These are phyloP conservation scores for fruit fly (Drosophila melanogaster) DNA, from an alignment of 1,140 invertebrate species.

Conservation along the genomic window Release_6_plus_ISO1_MT NC_004354.4:9498001-9498500, in stretches of 20 bases:
- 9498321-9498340: not conserved
- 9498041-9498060: conserved; percentile 7
- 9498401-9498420: conserved; percentile 43
- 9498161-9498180: conserved; percentile 66
- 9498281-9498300: not conserved
- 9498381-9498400: conserved; percentile 51
- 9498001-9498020: conserved; percentile 13
- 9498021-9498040: conserved; percentile 10
- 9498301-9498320: not conserved
- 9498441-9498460: conserved; percentile 17
- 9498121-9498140: conserved; percentile 27
- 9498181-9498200: conserved; percentile 81
- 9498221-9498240: conserved; percentile 70
- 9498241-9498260: conserved; percentile 38
- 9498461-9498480: conserved; percentile 14
- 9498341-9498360: conserved; percentile 9
- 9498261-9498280: conserved; percentile 12
- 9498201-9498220: conserved; percentile 75
- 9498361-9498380: conserved; percentile 42
- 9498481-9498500: conserved; percentile 4
- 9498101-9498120: conserved; percentile 24
- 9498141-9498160: conserved; percentile 61
- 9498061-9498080: conserved; percentile 35
- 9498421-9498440: conserved; percentile 25
- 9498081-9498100: conserved; percentile 23